These are phyloP conservation scores for Amphiura filiformis DNA, from an alignment of 35 echinoderm and acorn worm species.

Conservation along the genomic window DNA sequence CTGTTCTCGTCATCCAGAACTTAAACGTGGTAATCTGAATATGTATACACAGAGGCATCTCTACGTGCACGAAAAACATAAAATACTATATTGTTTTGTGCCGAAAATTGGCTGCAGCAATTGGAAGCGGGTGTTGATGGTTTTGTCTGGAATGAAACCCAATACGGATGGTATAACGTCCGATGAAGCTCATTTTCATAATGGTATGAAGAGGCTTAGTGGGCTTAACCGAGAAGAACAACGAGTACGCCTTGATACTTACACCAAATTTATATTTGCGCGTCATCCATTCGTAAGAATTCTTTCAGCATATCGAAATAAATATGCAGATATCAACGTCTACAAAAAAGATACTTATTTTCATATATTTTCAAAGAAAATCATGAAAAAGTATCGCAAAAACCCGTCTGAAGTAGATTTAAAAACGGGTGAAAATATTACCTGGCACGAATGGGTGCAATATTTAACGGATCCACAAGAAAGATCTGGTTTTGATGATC, in stretches of 20 bases:
- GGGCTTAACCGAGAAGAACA: conserved; percentile 37
- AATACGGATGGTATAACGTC: conserved; percentile 51
- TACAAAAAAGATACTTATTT: conserved; percentile 88
- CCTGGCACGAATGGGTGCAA: conserved; percentile 77
- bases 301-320: conserved; percentile 90
- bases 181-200: conserved; percentile 76
- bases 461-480: conserved; percentile 66
- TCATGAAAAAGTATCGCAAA: conserved; percentile 87
- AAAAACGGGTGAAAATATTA: conserved; percentile 80
- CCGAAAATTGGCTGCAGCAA: conserved; percentile 82
- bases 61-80: conserved; percentile 78
- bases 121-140: conserved; percentile 92
- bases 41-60: conserved; percentile 70
- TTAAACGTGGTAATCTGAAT: conserved; percentile 41
- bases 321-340: conserved; percentile 65
- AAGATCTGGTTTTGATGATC: conserved; percentile 73
- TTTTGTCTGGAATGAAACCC: conserved; percentile 39
- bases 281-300: conserved; percentile 88
- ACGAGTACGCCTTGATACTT: conserved; percentile 48
- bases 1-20: conserved; percentile 53
- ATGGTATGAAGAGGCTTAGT: conserved; percentile 78
- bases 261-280: conserved; percentile 82
- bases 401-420: conserved; percentile 63
- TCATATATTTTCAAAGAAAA: conserved; percentile 75
- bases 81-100: conserved; percentile 86